Evolutionary conservation across 2,888 invertebrate genomes (phyloP).

Genomic region (Aricia artaxerxes): DNA sequence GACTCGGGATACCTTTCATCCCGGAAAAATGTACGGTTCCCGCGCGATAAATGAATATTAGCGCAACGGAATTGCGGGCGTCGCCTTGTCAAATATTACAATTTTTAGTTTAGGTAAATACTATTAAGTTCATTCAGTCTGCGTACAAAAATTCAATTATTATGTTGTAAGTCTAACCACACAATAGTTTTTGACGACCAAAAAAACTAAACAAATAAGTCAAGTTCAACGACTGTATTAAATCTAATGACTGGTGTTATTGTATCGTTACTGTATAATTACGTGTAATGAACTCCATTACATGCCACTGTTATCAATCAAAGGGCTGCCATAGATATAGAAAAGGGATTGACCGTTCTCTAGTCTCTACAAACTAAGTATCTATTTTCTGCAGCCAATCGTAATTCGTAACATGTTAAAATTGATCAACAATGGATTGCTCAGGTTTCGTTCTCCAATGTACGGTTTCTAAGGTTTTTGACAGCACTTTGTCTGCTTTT

Average conservation of each 20-base stretch:
- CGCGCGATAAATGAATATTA: too few relatives aligned
- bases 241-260: slow-evolving; percentile 24
- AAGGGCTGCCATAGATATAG: slow-evolving; percentile 10
- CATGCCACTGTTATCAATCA: slow-evolving; percentile 23
- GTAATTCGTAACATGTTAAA: too few relatives aligned
- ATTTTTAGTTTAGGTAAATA: too few relatives aligned
- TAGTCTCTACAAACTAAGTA: not conserved
- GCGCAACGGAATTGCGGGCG: too few relatives aligned
- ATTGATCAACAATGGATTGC: too few relatives aligned
- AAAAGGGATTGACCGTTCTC: not conserved
- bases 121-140: not conserved
- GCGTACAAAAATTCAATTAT: not conserved
- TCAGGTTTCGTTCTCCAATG: too few relatives aligned
- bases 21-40: too few relatives aligned
- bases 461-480: too few relatives aligned
- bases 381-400: too few relatives aligned
- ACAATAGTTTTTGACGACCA: not conserved
- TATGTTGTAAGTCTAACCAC: not conserved
- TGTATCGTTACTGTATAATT: slow-evolving; percentile 11
- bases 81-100: too few relatives aligned
- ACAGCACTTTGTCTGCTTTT: too few relatives aligned
- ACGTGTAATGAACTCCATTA: slow-evolving; percentile 26
- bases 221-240: slow-evolving; percentile 10
- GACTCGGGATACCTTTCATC: too few relatives aligned
- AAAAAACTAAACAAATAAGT: slow-evolving; percentile 15